A percentile compares a stretch with the other conserved stretches of the same genome.
Evolutionary conservation across 2,888 invertebrate species (phyloP).

Genomic region (Eudasyphora cyanicolor): DNA sequence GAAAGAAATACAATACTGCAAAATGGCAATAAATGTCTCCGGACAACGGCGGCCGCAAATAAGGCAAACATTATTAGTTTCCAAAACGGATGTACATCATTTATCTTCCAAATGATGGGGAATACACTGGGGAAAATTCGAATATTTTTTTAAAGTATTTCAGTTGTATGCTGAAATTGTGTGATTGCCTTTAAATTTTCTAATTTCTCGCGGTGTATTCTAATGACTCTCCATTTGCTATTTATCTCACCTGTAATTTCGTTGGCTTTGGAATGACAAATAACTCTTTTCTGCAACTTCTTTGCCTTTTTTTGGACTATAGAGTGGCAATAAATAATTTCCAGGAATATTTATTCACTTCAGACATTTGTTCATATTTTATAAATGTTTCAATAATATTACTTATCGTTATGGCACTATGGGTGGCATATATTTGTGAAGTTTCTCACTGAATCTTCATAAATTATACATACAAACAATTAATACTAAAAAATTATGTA

Average conservation of each 20-base stretch:
- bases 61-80: slow-evolving; percentile 48
- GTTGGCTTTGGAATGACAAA: not conserved
- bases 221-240: slow-evolving; percentile 53
- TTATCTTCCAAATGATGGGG: slow-evolving; percentile 38
- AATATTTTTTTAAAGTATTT: not conserved
- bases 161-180: not conserved
- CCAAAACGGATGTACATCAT: slow-evolving; percentile 59
- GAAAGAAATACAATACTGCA: not conserved
- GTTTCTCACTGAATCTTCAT: too few relatives aligned
- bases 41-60: slow-evolving; percentile 13
- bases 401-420: slow-evolving; percentile 17
- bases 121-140: slow-evolving; percentile 34
- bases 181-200: not conserved
- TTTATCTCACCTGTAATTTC: slow-evolving; percentile 31
- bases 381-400: slow-evolving; percentile 17
- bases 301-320: not conserved
- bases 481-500: too few relatives aligned
- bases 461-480: too few relatives aligned
- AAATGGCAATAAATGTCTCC: slow-evolving; percentile 50
- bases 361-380: slow-evolving; percentile 48
- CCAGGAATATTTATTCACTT: slow-evolving; percentile 36
- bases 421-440: not conserved
- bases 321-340: slow-evolving; percentile 5
- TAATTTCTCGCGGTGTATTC: not conserved
- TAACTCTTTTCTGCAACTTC: slow-evolving; percentile 32